phyloP scores from a whole-genome alignment of 2,797 vertebrate species.

The Chaetodon trifasciatus region DNA sequence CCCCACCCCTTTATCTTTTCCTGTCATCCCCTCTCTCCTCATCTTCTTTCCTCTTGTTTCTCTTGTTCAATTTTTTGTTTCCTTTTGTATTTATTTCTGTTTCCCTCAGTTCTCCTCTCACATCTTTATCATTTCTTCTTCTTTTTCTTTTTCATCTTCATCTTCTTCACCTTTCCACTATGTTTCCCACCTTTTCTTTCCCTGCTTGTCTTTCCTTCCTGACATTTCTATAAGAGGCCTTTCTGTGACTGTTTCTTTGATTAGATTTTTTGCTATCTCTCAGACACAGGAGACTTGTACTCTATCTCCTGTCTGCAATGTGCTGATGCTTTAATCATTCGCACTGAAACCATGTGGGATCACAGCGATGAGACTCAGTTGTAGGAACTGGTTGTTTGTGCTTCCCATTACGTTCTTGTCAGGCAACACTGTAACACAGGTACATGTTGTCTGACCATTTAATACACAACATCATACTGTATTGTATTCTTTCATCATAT shows the following conservation, averaged over 20 bases:
- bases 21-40: background rate
- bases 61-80: background rate
- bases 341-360: background rate
- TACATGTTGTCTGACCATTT: background rate
- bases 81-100: background rate
- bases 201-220: background rate
- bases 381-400: background rate
- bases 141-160: too few species aligned
- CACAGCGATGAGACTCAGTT: background rate
- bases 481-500: background rate
- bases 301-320: conserved; percentile 11
- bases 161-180: background rate
- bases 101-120: background rate
- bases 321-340: conserved; percentile 28
- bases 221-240: background rate
- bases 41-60: background rate
- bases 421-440: background rate
- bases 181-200: background rate
- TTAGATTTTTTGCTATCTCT: conserved; percentile 7
- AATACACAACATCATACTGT: background rate
- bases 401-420: background rate
- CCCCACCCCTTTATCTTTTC: background rate
- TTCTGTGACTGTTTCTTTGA: conserved; percentile 22
- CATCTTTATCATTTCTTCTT: background rate
- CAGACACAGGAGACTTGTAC: background rate